Conservation (phyloP, 2,113 vertebrate species). For the Plotosus lineatus region DNA sequence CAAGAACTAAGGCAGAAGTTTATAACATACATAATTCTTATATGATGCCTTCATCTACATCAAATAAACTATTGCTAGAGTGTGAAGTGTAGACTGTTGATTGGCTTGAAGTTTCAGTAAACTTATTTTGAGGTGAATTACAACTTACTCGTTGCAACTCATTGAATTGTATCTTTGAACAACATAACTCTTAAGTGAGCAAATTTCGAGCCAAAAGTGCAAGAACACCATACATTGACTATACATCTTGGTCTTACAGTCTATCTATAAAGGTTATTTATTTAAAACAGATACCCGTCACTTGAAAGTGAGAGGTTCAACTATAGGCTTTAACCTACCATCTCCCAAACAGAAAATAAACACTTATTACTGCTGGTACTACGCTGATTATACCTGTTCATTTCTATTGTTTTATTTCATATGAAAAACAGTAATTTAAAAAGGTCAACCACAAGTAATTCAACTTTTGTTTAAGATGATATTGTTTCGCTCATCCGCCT, state of each 20-base stretch:
- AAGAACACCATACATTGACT: no score
- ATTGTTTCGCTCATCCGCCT: no score
- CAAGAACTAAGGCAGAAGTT: neutral
- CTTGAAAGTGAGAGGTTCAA: neutral
- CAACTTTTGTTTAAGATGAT: neutral
- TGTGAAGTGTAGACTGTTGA: neutral
- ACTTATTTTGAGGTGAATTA: neutral
- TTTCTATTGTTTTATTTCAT: no score
- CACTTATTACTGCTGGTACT: neutral
- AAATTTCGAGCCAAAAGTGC: no score
- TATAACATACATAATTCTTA: neutral
- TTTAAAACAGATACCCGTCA: neutral
- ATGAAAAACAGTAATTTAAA: neutral
- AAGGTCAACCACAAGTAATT: neutral
- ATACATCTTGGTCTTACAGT: neutral
- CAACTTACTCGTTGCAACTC: neutral
- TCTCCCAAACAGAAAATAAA: neutral
- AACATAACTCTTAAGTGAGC: neutral
- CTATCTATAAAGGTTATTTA: neutral
- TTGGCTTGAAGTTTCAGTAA: neutral
- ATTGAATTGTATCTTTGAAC: neutral
- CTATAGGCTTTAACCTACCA: neutral
- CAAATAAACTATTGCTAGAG: neutral
- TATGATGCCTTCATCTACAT: neutral
- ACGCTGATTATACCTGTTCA: neutral